A percentile compares a stretch with the other conserved stretches of the same genome.
Conservation (phyloP, 2,888 invertebrate species). For the Plebejus argus region DNA sequence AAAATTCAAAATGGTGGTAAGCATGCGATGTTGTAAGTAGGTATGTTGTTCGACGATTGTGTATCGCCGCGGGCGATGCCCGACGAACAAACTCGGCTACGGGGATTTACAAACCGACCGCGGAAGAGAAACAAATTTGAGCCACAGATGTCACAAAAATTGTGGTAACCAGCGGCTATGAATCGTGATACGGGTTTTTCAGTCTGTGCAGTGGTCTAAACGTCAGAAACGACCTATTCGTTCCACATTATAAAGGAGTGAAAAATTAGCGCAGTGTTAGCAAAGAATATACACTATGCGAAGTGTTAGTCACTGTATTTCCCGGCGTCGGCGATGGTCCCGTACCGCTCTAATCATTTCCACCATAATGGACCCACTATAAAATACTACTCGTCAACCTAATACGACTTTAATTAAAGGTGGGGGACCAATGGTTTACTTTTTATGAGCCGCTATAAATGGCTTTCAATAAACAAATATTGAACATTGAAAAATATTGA, state of each 20-base stretch:
- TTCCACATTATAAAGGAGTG: background rate
- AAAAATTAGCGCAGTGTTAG: background rate
- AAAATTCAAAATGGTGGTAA: background rate
- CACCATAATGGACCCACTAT: background rate
- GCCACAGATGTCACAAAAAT: too few relatives aligned
- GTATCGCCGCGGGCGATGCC: background rate
- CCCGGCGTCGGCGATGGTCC: background rate
- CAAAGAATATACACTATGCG: too few relatives aligned
- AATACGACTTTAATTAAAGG: conserved; percentile 27
- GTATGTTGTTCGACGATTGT: background rate
- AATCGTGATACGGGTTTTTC: too few relatives aligned
- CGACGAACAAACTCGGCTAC: too few relatives aligned
- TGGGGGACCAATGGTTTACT: background rate
- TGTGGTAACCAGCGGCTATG: too few relatives aligned
- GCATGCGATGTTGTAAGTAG: conserved; percentile 1
- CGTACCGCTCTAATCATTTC: conserved; percentile 7
- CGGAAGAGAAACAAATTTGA: too few relatives aligned
- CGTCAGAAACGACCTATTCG: background rate
- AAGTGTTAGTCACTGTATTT: conserved; percentile 14
- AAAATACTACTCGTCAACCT: conserved; percentile 23
- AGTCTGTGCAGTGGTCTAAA: too few relatives aligned
- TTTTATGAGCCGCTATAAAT: conserved; percentile 7
- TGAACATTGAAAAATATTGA: conserved; percentile 11
- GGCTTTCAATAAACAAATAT: conserved; percentile 17
- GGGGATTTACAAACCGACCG: too few relatives aligned